Evolutionary conservation across 2,113 vertebrate species (phyloP), one percentile per base, ranked within the genome.

Genomic region (Lipophrys pholis): DNA sequence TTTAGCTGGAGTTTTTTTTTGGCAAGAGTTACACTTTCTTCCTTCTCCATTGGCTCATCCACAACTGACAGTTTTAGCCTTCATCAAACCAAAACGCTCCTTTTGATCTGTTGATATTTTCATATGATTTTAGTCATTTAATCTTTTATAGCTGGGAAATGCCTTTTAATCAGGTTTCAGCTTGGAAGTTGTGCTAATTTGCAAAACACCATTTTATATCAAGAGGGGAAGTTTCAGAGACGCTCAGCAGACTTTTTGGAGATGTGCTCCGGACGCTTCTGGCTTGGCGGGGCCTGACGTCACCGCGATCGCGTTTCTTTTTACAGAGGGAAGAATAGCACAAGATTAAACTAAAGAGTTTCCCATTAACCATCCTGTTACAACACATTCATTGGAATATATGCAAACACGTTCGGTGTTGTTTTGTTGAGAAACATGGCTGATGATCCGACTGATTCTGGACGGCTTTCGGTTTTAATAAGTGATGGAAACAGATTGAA

Each of bases 81-180:
- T 68, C 85, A 79, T 89, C 86, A 88, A 84, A 79, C 82, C 64
- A 68, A 53, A 80, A 40, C 74, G 60, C 41, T 53, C 30, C 65
- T 75, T 91, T 90, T 90, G 88, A 91, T 90, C 88, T 77, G 61
- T 62, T 78, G 81, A 85, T 78, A 86, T 80, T 85, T 84, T 76
- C 56, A 80, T 64, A 84, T 65, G 55, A 65, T 82, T 86, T 65
- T 46, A 68, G 66, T 80, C 76, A 86, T 80, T 81, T 82, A 57
- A 85, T 85, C 69, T 83, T 80, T 88, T 49, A 74, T 80, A 76
- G 73, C 40, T 73, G 48, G 61, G 60, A 81, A 80, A 85, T 56
- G 74, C 53, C 41, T 83, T 70, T 80, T 85, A 82, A 82, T 89
- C 73, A 78, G 66, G 64, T 74, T 84, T 76, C 71, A 65, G 35